A percentile compares a stretch with the other conserved stretches of the same genome.
phyloP scores from a whole-genome alignment of 1,140 invertebrate species.

The Tigriopus japonicus region DNA sequence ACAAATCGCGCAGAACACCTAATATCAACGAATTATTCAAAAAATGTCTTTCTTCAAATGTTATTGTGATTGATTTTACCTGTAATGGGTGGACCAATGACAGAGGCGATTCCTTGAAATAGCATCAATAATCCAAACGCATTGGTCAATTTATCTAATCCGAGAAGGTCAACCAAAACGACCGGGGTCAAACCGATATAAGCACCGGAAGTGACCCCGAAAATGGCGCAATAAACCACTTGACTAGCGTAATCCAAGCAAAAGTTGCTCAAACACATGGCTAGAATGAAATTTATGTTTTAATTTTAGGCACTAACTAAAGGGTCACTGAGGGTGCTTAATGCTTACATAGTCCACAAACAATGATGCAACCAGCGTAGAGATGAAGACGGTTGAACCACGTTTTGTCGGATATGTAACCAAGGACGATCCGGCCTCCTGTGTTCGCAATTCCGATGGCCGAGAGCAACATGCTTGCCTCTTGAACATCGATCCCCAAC shows the following conservation, averaged over 20 bases:
- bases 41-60: too few relatives aligned
- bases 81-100: constrained; percentile 68
- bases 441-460: constrained; percentile 71
- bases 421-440: constrained; percentile 61
- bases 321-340: background rate
- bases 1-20: constrained; percentile 60
- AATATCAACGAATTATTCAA: constrained; percentile 23
- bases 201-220: constrained; percentile 72
- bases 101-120: constrained; percentile 75
- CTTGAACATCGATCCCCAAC: constrained; percentile 32
- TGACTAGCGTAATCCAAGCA: constrained; percentile 29
- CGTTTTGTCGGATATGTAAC: constrained; percentile 64
- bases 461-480: constrained; percentile 45
- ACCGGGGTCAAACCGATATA: constrained; percentile 83
- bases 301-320: too few relatives aligned
- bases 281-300: background rate
- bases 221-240: constrained; percentile 53
- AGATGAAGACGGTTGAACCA: constrained; percentile 67
- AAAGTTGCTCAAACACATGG: constrained; percentile 3
- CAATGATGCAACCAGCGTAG: constrained; percentile 66
- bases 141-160: constrained; percentile 69
- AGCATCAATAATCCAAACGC: constrained; percentile 75
- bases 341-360: constrained; percentile 53
- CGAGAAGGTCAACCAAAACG: constrained; percentile 64
- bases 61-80: constrained; percentile 34